Percentiles rank a stretch among this genome's conserved stretches.
Evolutionary conservation across 2,797 vertebrate genomes (phyloP).

Genomic region (Podarcis lilfordi): DNA sequence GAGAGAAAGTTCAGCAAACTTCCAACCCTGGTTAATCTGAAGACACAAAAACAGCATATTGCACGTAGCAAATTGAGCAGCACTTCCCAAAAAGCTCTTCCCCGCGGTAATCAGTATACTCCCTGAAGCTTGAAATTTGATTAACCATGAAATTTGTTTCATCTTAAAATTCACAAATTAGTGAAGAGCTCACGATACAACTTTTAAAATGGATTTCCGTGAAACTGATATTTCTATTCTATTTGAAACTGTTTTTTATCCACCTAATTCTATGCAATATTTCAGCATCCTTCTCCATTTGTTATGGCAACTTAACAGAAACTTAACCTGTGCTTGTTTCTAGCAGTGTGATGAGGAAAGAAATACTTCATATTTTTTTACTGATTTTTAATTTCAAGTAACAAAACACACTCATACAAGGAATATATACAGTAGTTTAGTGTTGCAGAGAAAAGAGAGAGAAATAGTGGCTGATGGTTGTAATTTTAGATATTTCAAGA

Average conservation of each 20-base stretch:
- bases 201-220: background rate
- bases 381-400: too few species aligned
- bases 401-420: too few species aligned
- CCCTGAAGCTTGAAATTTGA: background rate
- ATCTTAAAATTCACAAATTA: background rate
- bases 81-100: fast-evolving
- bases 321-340: background rate
- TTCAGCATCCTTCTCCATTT: background rate
- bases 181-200: fast-evolving
- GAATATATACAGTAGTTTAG: too few species aligned
- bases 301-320: background rate
- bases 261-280: background rate
- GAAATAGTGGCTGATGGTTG: too few species aligned
- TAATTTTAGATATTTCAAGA: too few species aligned
- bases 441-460: too few species aligned
- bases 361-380: too few species aligned
- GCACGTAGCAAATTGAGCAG: background rate
- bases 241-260: background rate
- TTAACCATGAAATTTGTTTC: background rate
- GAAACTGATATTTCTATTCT: background rate
- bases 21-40: background rate
- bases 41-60: background rate
- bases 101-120: background rate
- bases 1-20: background rate
- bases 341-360: background rate